Conservation (phyloP, 1,140 invertebrate species). For the Drosophila mauritiana region DNA sequence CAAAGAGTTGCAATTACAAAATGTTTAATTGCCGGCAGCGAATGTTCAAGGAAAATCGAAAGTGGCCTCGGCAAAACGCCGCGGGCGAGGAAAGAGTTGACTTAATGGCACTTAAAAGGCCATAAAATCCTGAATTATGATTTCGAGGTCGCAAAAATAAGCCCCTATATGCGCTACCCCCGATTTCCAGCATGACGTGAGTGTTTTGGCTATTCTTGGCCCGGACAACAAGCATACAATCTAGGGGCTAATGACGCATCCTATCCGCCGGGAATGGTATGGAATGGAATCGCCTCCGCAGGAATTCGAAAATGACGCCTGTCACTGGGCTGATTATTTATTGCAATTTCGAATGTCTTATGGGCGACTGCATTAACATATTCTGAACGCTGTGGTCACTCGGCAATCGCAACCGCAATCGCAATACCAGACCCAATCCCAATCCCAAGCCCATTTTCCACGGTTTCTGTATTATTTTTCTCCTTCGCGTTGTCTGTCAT, state of each 20-base stretch:
- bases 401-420: conserved; percentile 34
- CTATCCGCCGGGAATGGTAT: conserved; percentile 7
- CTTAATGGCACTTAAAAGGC: conserved; percentile 72
- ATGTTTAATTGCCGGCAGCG: conserved; percentile 67
- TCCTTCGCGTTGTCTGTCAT: conserved; percentile 29
- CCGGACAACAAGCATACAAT: conserved; percentile 9
- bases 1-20: conserved; percentile 77
- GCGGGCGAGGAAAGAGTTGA: conserved; percentile 56
- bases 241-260: conserved; percentile 63
- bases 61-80: conserved; percentile 42
- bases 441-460: conserved; percentile 32
- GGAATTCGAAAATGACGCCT: conserved; percentile 68
- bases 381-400: conserved; percentile 57
- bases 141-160: conserved; percentile 66
- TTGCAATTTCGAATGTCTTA: conserved; percentile 45
- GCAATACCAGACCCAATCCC: conserved; percentile 19
- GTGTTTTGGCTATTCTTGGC: conserved; percentile 23
- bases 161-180: conserved; percentile 33
- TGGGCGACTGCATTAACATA: conserved; percentile 70
- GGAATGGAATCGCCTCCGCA: conserved; percentile 28
- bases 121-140: conserved; percentile 75
- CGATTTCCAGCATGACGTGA: conserved; percentile 46
- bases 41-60: conserved; percentile 75
- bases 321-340: conserved; percentile 70
- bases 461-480: background rate